Conservation (phyloP, 1,140 invertebrate genomes). For the Pectinophora gossypiella region DNA sequence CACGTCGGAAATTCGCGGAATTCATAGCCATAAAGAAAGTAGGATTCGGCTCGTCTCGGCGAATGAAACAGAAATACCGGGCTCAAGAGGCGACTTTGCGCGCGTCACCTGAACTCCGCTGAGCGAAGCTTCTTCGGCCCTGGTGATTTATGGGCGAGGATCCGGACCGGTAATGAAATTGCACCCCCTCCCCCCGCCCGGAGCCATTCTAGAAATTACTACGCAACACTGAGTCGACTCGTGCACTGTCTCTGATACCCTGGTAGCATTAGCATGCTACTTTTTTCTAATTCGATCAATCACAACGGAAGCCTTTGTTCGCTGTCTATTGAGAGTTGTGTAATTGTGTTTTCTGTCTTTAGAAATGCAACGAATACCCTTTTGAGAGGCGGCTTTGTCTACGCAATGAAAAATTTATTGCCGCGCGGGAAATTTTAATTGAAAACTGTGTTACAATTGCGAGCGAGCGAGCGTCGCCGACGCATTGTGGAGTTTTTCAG, state of each 20-base stretch:
- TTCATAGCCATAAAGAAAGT: conserved; percentile 65
- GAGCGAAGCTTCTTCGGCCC: conserved; percentile 58
- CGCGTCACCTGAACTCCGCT: conserved; percentile 66
- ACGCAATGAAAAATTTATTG: conserved; percentile 54
- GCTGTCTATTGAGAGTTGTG: conserved; percentile 9
- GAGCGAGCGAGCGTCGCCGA: neutral
- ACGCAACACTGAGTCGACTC: conserved; percentile 52
- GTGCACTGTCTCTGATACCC: conserved; percentile 7
- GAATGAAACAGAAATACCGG: conserved; percentile 60
- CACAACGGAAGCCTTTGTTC: conserved; percentile 17
- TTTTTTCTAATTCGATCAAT: conserved; percentile 43
- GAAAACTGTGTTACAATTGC: conserved; percentile 25
- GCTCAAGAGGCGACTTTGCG: conserved; percentile 48
- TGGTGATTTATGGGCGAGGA: conserved; percentile 77
- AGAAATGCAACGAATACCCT: conserved; percentile 30
- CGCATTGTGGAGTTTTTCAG: neutral
- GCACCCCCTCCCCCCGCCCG: conserved; percentile 43
- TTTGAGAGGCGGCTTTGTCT: conserved; percentile 38
- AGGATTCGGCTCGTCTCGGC: conserved; percentile 36
- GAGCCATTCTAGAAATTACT: conserved; percentile 73
- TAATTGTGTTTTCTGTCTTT: conserved; percentile 41
- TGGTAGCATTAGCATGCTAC: conserved; percentile 27
- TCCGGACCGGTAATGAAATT: conserved; percentile 77
- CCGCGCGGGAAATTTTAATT: conserved; percentile 56
- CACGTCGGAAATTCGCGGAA: conserved; percentile 39